These are phyloP conservation scores for Chymomyza amoena DNA, from an alignment of 2,888 invertebrate genomes.

Conservation along the genomic window DNA sequence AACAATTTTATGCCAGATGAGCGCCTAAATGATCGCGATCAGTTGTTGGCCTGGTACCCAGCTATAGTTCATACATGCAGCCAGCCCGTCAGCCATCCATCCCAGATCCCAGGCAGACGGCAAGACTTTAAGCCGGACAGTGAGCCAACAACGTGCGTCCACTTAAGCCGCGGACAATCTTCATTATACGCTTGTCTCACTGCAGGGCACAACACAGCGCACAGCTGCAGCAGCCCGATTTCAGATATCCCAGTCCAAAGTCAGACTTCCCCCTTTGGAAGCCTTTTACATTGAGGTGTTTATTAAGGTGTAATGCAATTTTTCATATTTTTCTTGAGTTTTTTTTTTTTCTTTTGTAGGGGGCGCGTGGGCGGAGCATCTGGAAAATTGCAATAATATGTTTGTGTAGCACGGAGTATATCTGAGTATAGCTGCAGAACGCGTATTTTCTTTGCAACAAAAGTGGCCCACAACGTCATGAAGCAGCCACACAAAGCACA, in stretches of 20 bases:
- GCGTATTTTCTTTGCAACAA: constrained; percentile 55
- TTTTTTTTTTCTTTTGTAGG: constrained; percentile 37
- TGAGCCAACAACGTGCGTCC: constrained; percentile 57
- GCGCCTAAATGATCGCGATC: constrained; percentile 72
- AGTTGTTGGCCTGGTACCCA: constrained; percentile 45
- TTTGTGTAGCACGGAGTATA: constrained; percentile 48
- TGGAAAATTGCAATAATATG: constrained; percentile 74
- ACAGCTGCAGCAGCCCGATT: constrained; percentile 47
- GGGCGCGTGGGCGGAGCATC: constrained; percentile 67
- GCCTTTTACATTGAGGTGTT: constrained; percentile 60
- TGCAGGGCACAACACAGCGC: constrained; percentile 54
- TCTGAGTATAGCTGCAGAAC: constrained; percentile 16
- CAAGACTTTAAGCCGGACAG: constrained; percentile 18
- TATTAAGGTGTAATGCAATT: constrained; percentile 72
- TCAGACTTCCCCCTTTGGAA: constrained; percentile 7
- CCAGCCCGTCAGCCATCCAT: background rate
- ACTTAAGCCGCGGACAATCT: constrained; percentile 75
- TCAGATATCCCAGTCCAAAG: constrained; percentile 29
- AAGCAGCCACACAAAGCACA: constrained; percentile 18
- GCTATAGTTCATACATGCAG: constrained; percentile 33
- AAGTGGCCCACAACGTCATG: constrained; percentile 63
- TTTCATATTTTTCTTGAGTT: constrained; percentile 47
- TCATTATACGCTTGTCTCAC: constrained; percentile 63
- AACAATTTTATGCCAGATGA: constrained; percentile 75
- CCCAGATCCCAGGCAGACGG: background rate